Conservation (phyloP, 2,888 invertebrate species). For the Leucoma salicis region DNA sequence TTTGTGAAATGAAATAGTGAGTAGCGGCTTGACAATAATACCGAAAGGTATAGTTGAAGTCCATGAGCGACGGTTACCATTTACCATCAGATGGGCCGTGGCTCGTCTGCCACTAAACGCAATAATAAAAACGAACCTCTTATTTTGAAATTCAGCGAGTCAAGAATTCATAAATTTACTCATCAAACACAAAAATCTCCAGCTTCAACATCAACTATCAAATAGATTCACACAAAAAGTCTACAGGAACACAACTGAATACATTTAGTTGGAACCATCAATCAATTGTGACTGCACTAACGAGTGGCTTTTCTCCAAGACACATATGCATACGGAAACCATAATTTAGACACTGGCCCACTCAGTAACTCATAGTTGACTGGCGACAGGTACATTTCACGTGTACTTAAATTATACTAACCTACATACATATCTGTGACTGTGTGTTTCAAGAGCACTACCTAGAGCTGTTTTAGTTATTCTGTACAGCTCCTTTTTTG, state of each 20-base stretch:
- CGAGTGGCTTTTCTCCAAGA: constrained; percentile 56
- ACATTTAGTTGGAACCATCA: constrained; percentile 42
- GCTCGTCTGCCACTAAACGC: no score
- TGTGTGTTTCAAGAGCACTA: constrained; percentile 1
- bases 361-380: constrained; percentile 63
- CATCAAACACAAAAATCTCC: no score
- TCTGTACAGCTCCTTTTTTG: no score
- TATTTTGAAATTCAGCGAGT: no score
- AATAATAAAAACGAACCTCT: no score
- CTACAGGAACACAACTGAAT: constrained; percentile 16
- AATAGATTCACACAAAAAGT: constrained; percentile 4
- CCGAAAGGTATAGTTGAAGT: no score
- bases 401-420: constrained; percentile 61
- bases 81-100: no score
- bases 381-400: constrained; percentile 62
- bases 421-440: constrained; percentile 34
- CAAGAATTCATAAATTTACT: no score
- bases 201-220: constrained; percentile 3
- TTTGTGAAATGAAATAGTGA: no score
- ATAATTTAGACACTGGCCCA: constrained; percentile 70
- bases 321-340: constrained; percentile 74
- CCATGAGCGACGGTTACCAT: no score
- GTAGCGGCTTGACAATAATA: no score
- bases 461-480: no score
- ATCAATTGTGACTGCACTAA: constrained; percentile 53